Percentiles rank a stretch among this genome's conserved stretches.
Evolutionary conservation across 1,140 invertebrate genomes (phyloP).

Genomic region (Mercenaria mercenaria): DNA sequence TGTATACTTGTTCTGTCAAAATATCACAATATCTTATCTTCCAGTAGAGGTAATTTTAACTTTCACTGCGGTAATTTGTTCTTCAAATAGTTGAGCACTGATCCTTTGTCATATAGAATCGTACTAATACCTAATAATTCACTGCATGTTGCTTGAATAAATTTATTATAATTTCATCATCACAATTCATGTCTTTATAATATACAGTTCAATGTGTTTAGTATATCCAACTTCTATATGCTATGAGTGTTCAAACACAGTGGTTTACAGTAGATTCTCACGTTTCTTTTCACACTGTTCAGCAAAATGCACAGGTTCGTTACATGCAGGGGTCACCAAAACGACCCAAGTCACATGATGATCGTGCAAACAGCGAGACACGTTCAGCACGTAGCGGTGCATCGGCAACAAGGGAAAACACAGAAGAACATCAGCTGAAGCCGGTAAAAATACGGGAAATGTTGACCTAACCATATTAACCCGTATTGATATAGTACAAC

Average conservation of each 20-base stretch:
- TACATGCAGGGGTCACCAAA: slow-evolving; percentile 73
- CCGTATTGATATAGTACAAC: slow-evolving; percentile 5
- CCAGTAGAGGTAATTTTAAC: too few species aligned
- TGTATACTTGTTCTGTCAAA: too few species aligned
- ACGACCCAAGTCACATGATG: slow-evolving; percentile 78
- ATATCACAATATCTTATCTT: too few species aligned
- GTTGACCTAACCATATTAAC: background rate
- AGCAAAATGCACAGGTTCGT: slow-evolving; percentile 67
- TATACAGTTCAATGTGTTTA: too few species aligned
- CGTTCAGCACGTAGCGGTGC: slow-evolving; percentile 47
- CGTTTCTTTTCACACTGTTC: background rate
- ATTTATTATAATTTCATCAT: background rate
- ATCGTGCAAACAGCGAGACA: slow-evolving; percentile 73
- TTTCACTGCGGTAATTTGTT: too few species aligned
- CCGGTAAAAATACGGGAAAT: slow-evolving; percentile 67
- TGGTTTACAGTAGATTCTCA: background rate
- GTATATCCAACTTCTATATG: background rate
- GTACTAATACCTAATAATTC: slow-evolving; percentile 1
- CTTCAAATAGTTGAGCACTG: too few species aligned
- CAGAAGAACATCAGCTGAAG: slow-evolving; percentile 75
- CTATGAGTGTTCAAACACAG: background rate
- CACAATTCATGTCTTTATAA: background rate
- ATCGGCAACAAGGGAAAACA: slow-evolving; percentile 40
- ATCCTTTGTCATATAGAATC: background rate
- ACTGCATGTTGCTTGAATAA: background rate